phyloP scores from a whole-genome alignment of 2,797 vertebrate genomes.

The Psittacula derbiana region DNA sequence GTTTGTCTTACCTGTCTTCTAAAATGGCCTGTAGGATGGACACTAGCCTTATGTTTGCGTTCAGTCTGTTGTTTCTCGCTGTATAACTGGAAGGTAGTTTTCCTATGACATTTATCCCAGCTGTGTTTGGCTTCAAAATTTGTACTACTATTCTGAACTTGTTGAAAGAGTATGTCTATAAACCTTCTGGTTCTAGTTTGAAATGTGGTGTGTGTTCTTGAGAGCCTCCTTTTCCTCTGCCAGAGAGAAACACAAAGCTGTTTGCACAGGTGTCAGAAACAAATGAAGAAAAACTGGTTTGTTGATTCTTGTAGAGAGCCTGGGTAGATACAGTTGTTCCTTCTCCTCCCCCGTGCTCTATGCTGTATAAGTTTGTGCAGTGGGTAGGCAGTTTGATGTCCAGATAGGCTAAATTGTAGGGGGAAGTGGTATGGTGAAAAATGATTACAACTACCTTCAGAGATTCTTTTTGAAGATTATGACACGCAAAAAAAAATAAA shows the following conservation, averaged over 20 bases:
- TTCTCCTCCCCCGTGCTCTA: not conserved
- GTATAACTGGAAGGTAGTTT: not conserved
- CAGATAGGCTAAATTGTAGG: not conserved
- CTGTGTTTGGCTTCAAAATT: not conserved
- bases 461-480: not conserved
- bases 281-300: conserved; percentile 64
- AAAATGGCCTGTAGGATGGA: not conserved
- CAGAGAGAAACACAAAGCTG: not conserved
- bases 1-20: not conserved
- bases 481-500: not conserved
- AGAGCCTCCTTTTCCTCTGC: not conserved
- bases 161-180: not conserved
- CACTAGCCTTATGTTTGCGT: not conserved
- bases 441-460: not conserved
- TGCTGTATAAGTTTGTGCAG: not conserved
- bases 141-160: not conserved
- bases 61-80: not conserved
- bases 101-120: not conserved
- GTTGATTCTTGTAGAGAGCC: conserved; percentile 9
- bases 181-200: not conserved
- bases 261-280: conserved; percentile 32
- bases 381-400: not conserved
- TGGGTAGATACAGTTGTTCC: not conserved
- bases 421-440: not conserved
- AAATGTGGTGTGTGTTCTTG: not conserved